Base-by-base conservation (phyloP, 1,140 invertebrate species). In the Orchestia grillus region DNA sequence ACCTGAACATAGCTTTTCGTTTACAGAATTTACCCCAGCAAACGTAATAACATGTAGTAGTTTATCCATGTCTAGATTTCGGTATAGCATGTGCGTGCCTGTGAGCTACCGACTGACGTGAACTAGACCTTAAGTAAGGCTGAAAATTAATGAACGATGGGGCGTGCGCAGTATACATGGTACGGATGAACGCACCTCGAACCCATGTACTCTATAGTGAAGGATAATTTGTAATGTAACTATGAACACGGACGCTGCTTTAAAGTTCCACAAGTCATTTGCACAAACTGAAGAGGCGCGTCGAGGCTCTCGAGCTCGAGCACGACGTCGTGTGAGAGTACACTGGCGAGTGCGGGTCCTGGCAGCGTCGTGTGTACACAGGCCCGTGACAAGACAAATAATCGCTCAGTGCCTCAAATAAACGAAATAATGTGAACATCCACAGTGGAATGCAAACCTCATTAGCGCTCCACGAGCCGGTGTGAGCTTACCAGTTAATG, bases 371-470 rank as follows among this genome's bases (percentile, higher is more conserved):
- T 90, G 88, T 42, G 88, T 44, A 90, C n/a, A 90, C 88, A 28
- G 43, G 88, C 41, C 43, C 41, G 88, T 90, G 88, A 90, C 88
- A 90, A 90, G 36, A 15, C 88, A 90, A 90, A 90, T 44, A 90
- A 90, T 44, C 88, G n/a, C 88, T 15, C 41, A 42, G 88, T 41
- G 42, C 88, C 41, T 44, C 88, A 90, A 90, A 90, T 90, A 90
- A 90, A 90, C 88, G 41, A 36, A 8, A 90, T 90, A 90, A 90
- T 90, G 88, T 44, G 41, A 90, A 42, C 41, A 44, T 44, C 88
- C 43, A 0, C 88, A 23, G 43, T 90, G 41, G 3, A 87, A 15
- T 36, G 28, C 88, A 90, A 90, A 44, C 88, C 88, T 90, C 88
- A 90, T 90, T 87, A 87, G 36, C 8, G 87, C 8, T 4, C 4